These are phyloP conservation scores for Coluber constrictor DNA, from an alignment of 2,797 vertebrate genomes.

Conservation along the genomic window DNA sequence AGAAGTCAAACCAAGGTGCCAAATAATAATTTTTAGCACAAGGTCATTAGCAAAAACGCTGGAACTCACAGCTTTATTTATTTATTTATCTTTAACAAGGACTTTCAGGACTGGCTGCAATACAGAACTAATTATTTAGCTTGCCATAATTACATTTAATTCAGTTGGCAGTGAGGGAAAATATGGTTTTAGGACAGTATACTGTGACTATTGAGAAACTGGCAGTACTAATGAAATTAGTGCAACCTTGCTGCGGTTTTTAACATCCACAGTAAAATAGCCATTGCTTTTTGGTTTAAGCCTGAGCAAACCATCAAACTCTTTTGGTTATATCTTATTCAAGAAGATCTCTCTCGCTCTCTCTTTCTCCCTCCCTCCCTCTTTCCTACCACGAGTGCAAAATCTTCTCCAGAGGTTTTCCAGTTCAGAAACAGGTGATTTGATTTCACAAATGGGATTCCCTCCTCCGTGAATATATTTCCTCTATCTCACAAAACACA, in stretches of 20 bases:
- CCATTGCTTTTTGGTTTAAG: neutral
- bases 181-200: constrained; percentile 44
- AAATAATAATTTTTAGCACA: constrained; percentile 48
- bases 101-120: constrained; percentile 3
- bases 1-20: constrained; percentile 39
- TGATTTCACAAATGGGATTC: neutral
- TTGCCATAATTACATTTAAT: constrained; percentile 43
- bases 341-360: neutral
- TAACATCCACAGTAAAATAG: neutral
- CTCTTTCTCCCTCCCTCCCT: too few relatives aligned
- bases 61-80: neutral
- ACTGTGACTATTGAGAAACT: neutral
- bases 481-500: neutral
- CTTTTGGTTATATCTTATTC: neutral
- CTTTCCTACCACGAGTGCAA: neutral
- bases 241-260: neutral
- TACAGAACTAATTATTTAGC: constrained; percentile 26
- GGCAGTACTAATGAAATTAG: neutral
- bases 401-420: neutral
- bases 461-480: neutral
- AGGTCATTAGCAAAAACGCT: constrained; percentile 43
- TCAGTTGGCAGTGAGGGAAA: constrained; percentile 31
- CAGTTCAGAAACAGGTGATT: neutral
- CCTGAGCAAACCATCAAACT: neutral
- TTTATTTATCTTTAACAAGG: neutral